These are phyloP conservation scores for Sussaba pulchella DNA, from an alignment of 2,888 invertebrate genomes.

Conservation along the genomic window DNA sequence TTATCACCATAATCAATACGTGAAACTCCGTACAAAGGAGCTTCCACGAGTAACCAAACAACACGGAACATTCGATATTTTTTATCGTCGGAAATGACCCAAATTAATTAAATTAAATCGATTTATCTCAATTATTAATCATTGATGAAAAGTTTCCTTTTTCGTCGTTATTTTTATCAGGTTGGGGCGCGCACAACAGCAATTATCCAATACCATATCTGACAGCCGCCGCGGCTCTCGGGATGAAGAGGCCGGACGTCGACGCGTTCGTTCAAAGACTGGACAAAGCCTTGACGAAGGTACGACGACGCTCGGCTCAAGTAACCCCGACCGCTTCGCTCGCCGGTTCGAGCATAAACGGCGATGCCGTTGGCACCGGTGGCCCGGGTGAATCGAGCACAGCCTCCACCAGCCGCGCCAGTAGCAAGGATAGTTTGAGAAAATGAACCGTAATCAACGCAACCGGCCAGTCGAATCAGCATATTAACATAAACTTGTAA, in stretches of 20 bases:
- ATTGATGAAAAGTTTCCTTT: too few species aligned
- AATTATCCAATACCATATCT: conserved; percentile 88
- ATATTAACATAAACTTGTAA: conserved; percentile 81
- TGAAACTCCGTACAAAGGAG: too few species aligned
- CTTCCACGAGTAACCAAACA: too few species aligned
- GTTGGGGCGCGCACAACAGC: conserved; percentile 90
- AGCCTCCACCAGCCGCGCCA: conserved; percentile 82
- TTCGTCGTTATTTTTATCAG: conserved; percentile 84
- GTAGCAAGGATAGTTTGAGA: conserved; percentile 82
- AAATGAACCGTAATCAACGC: conserved; percentile 84
- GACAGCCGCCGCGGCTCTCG: conserved; percentile 91
- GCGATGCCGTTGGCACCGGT: conserved; percentile 79
- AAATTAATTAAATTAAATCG: too few species aligned
- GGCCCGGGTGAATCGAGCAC: conserved; percentile 82
- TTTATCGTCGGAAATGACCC: too few species aligned
- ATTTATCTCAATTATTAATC: too few species aligned
- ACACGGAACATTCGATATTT: too few species aligned
- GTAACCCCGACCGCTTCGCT: conserved; percentile 82
- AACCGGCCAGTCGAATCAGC: conserved; percentile 83
- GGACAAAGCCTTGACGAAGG: conserved; percentile 86
- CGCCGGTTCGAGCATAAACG: conserved; percentile 81
- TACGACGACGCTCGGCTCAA: conserved; percentile 80
- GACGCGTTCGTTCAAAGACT: conserved; percentile 89
- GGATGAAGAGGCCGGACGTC: conserved; percentile 88
- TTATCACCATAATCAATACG: too few species aligned